Conservation (phyloP, 2,888 invertebrate genomes). For the Erpobdella octoculata region DNA sequence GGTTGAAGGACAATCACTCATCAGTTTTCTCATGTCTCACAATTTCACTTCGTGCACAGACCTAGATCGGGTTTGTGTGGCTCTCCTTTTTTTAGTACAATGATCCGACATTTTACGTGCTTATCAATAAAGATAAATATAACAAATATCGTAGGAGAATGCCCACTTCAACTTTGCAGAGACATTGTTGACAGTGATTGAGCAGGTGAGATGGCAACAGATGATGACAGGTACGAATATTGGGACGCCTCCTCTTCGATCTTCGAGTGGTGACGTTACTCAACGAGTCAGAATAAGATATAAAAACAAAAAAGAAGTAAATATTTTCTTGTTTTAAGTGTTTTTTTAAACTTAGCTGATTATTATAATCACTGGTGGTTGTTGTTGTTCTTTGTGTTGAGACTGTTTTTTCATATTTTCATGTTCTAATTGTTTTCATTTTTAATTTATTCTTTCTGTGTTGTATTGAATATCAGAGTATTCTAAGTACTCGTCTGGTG, state of each 20-base stretch:
- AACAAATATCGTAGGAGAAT: constrained; percentile 61
- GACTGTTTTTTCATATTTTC: no score
- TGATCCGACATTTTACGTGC: no score
- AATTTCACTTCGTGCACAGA: constrained; percentile 68
- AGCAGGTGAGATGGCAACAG: constrained; percentile 55
- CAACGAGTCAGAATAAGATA: constrained; percentile 63
- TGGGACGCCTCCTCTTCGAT: constrained; percentile 2
- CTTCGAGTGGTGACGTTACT: constrained; percentile 55
- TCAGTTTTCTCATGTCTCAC: constrained; percentile 66
- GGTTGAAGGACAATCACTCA: constrained; percentile 59
- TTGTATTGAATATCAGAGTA: no score
- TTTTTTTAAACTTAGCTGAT: no score
- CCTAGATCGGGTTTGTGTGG: constrained; percentile 59
- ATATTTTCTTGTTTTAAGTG: no score
- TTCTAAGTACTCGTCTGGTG: no score
- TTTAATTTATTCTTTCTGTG: no score
- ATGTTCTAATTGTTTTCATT: no score
- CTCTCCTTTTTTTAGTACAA: no score
- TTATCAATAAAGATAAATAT: not conserved
- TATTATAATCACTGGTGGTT: no score
- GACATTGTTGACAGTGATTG: constrained; percentile 73
- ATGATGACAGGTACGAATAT: constrained; percentile 39
- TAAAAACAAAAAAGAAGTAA: constrained; percentile 62
- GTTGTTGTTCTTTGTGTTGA: no score
- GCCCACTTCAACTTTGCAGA: constrained; percentile 78